Percentiles rank a stretch among this genome's conserved stretches.
Evolutionary conservation across 2,113 vertebrate species (phyloP).

Genomic region (Podarcis muralis): DNA sequence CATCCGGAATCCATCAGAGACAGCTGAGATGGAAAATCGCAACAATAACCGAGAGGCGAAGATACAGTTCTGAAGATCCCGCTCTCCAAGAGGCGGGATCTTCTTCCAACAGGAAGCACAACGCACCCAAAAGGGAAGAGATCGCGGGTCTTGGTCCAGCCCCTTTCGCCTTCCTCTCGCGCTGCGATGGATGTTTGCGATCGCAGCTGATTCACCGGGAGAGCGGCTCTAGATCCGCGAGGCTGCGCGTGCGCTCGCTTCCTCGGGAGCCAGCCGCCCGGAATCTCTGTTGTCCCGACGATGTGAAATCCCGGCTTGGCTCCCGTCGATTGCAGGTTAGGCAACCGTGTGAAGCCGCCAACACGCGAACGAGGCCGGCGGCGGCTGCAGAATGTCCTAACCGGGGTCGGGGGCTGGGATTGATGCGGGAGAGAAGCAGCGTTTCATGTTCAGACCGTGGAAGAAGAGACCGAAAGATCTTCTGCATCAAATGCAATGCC

Average conservation of each 20-base stretch:
- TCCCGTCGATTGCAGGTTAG: constrained; percentile 6
- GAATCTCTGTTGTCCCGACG: not conserved
- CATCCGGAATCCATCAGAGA: too few species aligned
- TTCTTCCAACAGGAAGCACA: not conserved
- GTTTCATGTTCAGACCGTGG: not conserved
- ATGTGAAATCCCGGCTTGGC: not conserved
- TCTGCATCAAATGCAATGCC: too few species aligned
- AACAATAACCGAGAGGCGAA: too few species aligned
- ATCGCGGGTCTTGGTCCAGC: not conserved
- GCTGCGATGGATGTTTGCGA: not conserved
- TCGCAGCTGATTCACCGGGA: not conserved
- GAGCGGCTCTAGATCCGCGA: not conserved
- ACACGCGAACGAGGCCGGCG: too few species aligned
- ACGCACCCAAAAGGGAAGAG: not conserved
- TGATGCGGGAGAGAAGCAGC: not conserved
- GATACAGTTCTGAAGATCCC: too few species aligned
- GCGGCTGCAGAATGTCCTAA: too few species aligned
- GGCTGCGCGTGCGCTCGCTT: not conserved
- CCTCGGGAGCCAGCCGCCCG: not conserved
- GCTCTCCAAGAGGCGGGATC: not conserved
- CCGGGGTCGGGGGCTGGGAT: too few species aligned
- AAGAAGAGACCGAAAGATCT: too few species aligned
- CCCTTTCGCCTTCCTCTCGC: not conserved
- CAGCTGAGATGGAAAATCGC: too few species aligned
- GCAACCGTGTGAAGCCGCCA: not conserved